Evolutionary conservation across 2,797 vertebrate species (phyloP), one percentile per base, ranked within the genome.

Genomic region (Numenius phaeopus): DNA sequence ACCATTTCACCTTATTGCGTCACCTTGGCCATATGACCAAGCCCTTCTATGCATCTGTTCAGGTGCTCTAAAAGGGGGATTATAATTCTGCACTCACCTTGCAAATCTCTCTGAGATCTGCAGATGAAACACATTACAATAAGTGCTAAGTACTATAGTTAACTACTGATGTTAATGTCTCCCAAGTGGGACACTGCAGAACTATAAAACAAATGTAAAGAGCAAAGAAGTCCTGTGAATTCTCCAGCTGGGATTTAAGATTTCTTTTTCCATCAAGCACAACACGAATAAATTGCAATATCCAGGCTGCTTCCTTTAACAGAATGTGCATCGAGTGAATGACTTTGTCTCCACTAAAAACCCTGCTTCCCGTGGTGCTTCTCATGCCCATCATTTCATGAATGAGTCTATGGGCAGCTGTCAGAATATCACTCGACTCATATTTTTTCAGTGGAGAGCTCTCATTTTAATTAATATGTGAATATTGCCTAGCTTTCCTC

Each of bases 231-330:
- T 65, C 82, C 77, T 82, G 46, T 83, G 47, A 90, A 79, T 92
- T 61, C 55, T 96, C 66, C 59, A 90, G 70, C 76, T 95, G 90
- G 75, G 71, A 92, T 79, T 96, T 70, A 90, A 86, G 75, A 71
- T 78, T 94, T 78, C 40, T 96, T 89, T 82, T 77, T 84, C 83
- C 58, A 57, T 80, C 64, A 72, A 67, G 55, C 37, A 73, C 77
- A 87, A 97, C 61, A 85, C 83, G 90, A 96, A 86, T n/a, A 93
- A 96, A 93, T 85, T 80, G 59, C 72, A 87, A 91, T 91, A 97
- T 65, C 65, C 42, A 87, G 81, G 66, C 72, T 92, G 75, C 89
- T 83, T 86, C 89, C 70, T 83, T 78, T 46, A 84, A 37, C 34
- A 71, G 72, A 59, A 10, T 46, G 80, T 61, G 62, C 49, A 92